Evolutionary conservation across 2,797 vertebrate genomes (phyloP), one percentile per base, ranked within the genome.

Genomic region (Bradypus variegatus): DNA sequence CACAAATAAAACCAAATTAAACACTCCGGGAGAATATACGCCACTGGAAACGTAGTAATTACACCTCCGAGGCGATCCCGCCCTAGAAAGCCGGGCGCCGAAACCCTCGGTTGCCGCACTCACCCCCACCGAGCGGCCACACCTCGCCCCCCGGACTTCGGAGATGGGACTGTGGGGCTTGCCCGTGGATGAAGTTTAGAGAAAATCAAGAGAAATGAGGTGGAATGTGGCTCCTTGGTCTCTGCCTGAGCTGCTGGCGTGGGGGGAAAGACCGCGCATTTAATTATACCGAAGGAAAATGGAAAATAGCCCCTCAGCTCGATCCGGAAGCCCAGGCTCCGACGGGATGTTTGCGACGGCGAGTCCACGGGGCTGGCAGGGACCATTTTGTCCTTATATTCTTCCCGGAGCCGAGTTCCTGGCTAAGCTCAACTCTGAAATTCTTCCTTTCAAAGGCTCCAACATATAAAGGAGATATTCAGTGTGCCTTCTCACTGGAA

Each of bases 1-100:
- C 88, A 94, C 92, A 96, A 94, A 94, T 91, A 95, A 96, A 95
- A 93, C 86, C 79, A 95, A 96, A 96, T 96, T 94, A 96, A 96
- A 92, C 93, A 93, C 94, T 96, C 88, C 95, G 73, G 94, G 94
- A 96, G 92, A 93, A 92, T 88, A 92, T 55, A 88, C 86, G 79
- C 65, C 92, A 92, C 53, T 94, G 90, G 92, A 92, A 94, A 94
- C 31, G 8, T 88, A 82, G 90, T 94, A 96, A 96, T 96, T 96
- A 96, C 90, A 89, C 92, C 88, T 94, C 80, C 1, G 58, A 94
- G 69, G 88, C 53, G 41, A 86, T 93, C 31, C 86, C 23, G 80
- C 93, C 90, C 94, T 72, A 58, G 88, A 93, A 94, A 95, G 86
- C 85, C 50, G 2, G 67, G 83, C 21, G 33, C 92, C 73, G 81